A percentile compares a stretch with the other conserved stretches of the same genome.
These are phyloP conservation scores for Dendropsophus ebraccatus DNA, from an alignment of 2,113 vertebrate genomes.

Conservation along the genomic window DNA sequence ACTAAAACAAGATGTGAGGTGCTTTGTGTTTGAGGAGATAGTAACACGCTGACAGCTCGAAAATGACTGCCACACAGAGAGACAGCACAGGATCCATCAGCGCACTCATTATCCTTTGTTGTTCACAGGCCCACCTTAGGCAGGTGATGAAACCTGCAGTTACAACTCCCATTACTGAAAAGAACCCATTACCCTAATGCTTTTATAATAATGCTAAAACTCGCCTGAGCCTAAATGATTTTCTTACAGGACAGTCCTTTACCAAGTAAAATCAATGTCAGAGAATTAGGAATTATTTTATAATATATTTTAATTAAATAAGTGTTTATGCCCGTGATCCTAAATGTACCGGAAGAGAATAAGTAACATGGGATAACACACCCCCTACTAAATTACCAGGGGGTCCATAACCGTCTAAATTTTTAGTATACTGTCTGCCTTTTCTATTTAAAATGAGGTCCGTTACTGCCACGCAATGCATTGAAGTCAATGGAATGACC, in stretches of 20 bases:
- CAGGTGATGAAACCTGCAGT: slow-evolving; percentile 81
- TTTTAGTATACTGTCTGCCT: no score
- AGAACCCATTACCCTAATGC: slow-evolving; percentile 61
- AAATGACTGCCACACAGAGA: slow-evolving; percentile 73
- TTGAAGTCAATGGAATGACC: no score
- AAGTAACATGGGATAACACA: no score
- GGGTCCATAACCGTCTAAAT: no score
- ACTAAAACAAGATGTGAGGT: slow-evolving; percentile 60
- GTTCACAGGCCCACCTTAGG: slow-evolving; percentile 74
- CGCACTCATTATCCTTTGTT: slow-evolving; percentile 81
- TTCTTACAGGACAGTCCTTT: background rate
- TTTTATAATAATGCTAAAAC: slow-evolving; percentile 57
- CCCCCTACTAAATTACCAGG: no score
- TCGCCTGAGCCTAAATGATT: background rate
- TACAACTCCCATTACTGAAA: slow-evolving; percentile 78
- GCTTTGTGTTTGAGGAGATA: slow-evolving; percentile 57
- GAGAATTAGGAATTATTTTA: background rate
- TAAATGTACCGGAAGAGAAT: background rate
- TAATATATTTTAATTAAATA: background rate
- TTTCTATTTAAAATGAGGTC: no score
- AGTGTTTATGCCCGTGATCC: background rate
- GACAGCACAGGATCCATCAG: slow-evolving; percentile 72
- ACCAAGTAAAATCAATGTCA: background rate
- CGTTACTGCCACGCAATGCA: no score
- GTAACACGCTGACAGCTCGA: slow-evolving; percentile 63